phyloP scores from a whole-genome alignment of 1,140 invertebrate species.

The Teleopsis dalmanni region DNA sequence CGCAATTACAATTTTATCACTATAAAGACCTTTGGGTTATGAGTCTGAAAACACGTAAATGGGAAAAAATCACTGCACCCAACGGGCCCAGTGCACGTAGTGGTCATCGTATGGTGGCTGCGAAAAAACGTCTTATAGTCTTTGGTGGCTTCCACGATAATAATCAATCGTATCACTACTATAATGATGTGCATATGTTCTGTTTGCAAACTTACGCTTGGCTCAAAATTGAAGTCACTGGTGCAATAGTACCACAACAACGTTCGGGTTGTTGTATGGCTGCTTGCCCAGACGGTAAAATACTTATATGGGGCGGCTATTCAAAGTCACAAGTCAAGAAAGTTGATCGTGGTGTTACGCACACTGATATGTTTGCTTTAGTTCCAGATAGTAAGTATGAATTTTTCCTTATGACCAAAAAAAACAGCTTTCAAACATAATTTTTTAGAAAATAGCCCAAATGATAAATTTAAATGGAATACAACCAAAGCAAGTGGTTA shows the following conservation, averaged over 20 bases:
- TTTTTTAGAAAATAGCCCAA: conserved; percentile 51
- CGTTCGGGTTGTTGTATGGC: conserved; percentile 69
- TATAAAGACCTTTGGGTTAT: conserved; percentile 89
- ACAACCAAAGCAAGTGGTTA: conserved; percentile 60
- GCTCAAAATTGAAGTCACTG: conserved; percentile 63
- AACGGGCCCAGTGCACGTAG: conserved; percentile 77
- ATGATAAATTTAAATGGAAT: conserved; percentile 64
- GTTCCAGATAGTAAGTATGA: conserved; percentile 56
- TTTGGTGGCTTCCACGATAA: conserved; percentile 93
- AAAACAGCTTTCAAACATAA: neutral
- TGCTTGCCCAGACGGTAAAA: conserved; percentile 52
- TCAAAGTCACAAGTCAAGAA: conserved; percentile 71
- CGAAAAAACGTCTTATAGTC: conserved; percentile 70
- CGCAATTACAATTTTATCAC: conserved; percentile 88
- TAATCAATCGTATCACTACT: conserved; percentile 79
- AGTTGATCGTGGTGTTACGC: conserved; percentile 70
- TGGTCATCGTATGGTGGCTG: conserved; percentile 79
- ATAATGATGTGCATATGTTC: conserved; percentile 80
- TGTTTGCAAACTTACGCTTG: conserved; percentile 73
- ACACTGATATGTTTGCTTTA: conserved; percentile 76
- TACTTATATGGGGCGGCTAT: conserved; percentile 84
- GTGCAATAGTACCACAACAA: conserved; percentile 56
- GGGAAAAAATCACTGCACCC: conserved; percentile 70
- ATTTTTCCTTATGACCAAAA: neutral
- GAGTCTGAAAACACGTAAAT: conserved; percentile 66